These are phyloP conservation scores for Tipula vernalis DNA, from an alignment of 2,888 invertebrate species.

Conservation along the genomic window DNA sequence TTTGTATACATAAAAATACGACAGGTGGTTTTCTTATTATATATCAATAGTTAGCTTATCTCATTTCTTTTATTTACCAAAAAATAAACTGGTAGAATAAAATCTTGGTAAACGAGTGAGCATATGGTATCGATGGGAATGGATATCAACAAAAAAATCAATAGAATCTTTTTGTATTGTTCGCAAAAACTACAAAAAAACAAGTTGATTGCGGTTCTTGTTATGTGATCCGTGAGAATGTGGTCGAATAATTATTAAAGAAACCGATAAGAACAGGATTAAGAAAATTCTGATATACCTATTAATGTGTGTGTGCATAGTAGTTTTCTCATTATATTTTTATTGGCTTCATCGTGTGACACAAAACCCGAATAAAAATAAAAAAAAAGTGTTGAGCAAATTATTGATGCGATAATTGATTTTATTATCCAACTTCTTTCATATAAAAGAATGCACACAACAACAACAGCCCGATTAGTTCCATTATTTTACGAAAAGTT, in stretches of 20 bases:
- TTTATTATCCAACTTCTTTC: background rate
- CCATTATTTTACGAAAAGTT: background rate
- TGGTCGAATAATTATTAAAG: slow-evolving; percentile 4
- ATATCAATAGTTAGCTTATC: background rate
- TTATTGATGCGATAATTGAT: slow-evolving; percentile 4
- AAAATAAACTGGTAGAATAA: background rate
- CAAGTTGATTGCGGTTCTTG: background rate
- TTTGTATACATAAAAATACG: background rate
- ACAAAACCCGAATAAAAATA: background rate
- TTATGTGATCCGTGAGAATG: slow-evolving; percentile 4
- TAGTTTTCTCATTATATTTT: background rate
- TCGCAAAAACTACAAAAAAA: background rate
- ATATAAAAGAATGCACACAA: background rate
- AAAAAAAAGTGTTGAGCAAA: background rate
- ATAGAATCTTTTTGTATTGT: background rate
- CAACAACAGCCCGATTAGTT: background rate
- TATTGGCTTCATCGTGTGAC: background rate
- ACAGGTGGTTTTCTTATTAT: background rate
- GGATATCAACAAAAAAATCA: background rate
- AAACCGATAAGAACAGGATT: background rate
- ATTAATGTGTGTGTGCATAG: background rate
- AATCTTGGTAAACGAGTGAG: background rate
- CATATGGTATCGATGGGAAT: background rate
- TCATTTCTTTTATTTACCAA: background rate
- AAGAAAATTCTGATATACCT: background rate